Percentiles rank a stretch among this genome's conserved stretches.
Conservation (phyloP, 2,113 vertebrate species). For the Podarcis cretensis region DNA sequence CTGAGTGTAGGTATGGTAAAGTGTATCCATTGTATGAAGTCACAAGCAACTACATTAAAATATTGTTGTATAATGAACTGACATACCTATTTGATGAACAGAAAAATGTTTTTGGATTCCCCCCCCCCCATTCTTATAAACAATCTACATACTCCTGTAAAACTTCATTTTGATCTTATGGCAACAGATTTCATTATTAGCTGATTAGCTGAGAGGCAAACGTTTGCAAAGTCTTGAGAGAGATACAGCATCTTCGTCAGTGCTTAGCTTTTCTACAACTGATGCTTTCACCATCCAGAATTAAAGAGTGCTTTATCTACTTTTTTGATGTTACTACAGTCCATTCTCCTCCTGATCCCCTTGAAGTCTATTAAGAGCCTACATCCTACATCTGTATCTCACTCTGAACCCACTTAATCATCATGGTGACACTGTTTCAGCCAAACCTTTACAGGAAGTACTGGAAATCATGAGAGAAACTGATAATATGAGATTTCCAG, state of each 20-base stretch:
- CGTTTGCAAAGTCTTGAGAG: fast-evolving
- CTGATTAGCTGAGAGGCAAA: neutral
- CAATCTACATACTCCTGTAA: neutral
- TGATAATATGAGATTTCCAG: constrained; percentile 60
- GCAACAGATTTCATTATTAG: neutral
- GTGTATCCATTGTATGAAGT: too few relatives aligned
- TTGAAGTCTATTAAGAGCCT: constrained; percentile 37
- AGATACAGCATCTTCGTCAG: neutral
- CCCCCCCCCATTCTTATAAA: neutral
- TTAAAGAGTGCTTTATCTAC: constrained; percentile 6
- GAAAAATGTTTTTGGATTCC: neutral
- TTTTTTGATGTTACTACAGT: neutral
- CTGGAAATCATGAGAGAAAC: constrained; percentile 49
- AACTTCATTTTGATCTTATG: neutral
- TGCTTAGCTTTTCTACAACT: neutral
- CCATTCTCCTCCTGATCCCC: neutral
- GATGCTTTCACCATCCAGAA: neutral
- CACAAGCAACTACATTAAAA: too few relatives aligned
- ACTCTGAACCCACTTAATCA: constrained; percentile 39
- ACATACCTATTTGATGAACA: neutral
- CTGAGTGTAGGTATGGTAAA: neutral
- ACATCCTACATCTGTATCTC: constrained; percentile 20
- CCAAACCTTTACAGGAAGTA: constrained; percentile 48
- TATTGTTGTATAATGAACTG: neutral
- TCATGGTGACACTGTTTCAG: constrained; percentile 43